Evolutionary conservation across 2,888 invertebrate genomes (phyloP), one percentile per base, ranked within the genome.

Genomic region (Archips xylosteana): DNA sequence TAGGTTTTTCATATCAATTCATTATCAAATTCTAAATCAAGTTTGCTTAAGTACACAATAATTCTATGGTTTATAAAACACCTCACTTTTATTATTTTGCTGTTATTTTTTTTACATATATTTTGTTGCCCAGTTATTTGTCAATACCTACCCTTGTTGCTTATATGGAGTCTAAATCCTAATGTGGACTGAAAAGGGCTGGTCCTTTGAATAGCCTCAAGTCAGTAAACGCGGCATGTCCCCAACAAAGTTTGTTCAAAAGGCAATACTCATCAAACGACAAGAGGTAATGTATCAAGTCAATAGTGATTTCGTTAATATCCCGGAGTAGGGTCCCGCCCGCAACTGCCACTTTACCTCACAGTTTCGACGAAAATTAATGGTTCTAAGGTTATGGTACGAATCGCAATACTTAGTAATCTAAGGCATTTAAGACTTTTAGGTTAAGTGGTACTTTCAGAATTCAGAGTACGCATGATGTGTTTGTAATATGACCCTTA

Each of bases 351-450:
- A 85, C 85, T 87, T 85, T 86, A 86, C 87, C 85, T 86, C 82
- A 78, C 81, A 78, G 80, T 83, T 86, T 83, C 87, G 90, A 89
- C 89, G 80, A 77, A 83, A 89, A 92, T 90, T 89, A 88, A 92
- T 91, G 87, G 80, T 81, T 79, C 76, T 75, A 76, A 77, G 83
- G 81, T 81, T 82, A 83, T 85, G 81, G 82, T 79, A 79, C 80
- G 80, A 81, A 85, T 86, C 82, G 83, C 78, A 81, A 80, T 81
- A 78, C 80, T 82, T 80, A 75, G 75, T 68, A 75, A 72, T 61
- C 64, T 69, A 51, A 62, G 47, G 9, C 39, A 34, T 57, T 73
- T 71, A 47, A 10, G 36, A 45, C 61, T 72, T 32, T 57, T 57
- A 12, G 32, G 57, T 32, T 57, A 57, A 57, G 57, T 57, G 32